Base-by-base conservation (phyloP, 2,888 invertebrate genomes). In the Fragum whitleyi region DNA sequence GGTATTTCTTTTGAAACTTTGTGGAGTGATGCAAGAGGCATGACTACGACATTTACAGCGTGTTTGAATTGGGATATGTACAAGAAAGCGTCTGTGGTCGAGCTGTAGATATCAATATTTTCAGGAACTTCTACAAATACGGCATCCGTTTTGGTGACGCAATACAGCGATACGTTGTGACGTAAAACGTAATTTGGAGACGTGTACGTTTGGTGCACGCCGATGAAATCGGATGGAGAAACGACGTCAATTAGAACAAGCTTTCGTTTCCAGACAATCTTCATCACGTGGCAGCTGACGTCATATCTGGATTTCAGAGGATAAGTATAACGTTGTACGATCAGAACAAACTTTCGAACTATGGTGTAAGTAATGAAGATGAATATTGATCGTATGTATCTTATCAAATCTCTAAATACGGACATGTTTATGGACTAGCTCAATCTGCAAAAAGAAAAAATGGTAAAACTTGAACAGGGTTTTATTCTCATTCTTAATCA, bases 11-110 rank as follows among this genome's bases (percentile, higher is more conserved):
- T 75, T 11, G 87, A 82, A 9, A 88, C 69, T 16, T 69, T 53
- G 47, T 79, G 61, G n/a, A 89, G 85, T 1, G 85, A 79, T 2
- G 47, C 42, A 5, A 86, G 51, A 1, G 89, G 83, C 71, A 88
- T 83, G 0, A 36, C 73, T 23, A 87, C 86, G 3, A 86, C 26
- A 5, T 74, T 78, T 11, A 36, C 23, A 9, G 89, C 86, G 42
- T 88, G 77, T 11, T 70, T 28, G 47, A 83, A 86, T 77, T 90
- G 90, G 1, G 82, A 81, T 47, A 86, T 72, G 74, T 88, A 87
- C 36, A 84, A 72, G 57, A 88, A 87, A 2, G 89, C 85, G 28
- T 74, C 79, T 0, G 71, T 76, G 5, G 70, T 69, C 0, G 86
- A 86, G n/a, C 68, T 77, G 72, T 80, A 86, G 14, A 89, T 78